phyloP scores from a whole-genome alignment of 2,888 invertebrate species.

The Globia sparganii region DNA sequence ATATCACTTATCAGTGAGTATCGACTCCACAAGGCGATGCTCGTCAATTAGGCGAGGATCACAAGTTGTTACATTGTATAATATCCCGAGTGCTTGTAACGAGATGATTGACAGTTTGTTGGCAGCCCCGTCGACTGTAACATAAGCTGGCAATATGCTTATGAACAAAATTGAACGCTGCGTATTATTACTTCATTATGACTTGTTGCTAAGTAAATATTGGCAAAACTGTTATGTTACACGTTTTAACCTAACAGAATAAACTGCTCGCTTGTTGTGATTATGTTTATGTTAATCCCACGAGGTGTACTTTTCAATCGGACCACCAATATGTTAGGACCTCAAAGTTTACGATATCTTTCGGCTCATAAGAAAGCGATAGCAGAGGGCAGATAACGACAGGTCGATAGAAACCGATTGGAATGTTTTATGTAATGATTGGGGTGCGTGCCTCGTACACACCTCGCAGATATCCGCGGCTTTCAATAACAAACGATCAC shows the following conservation, averaged over 20 bases:
- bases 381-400: conserved; percentile 58
- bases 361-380: conserved; percentile 57
- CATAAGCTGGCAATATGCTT: conserved; percentile 58
- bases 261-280: conserved; percentile 32
- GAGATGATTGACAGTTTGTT: conserved; percentile 63
- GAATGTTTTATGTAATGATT: conserved; percentile 78
- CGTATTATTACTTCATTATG: conserved; percentile 64
- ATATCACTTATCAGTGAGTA: conserved; percentile 51
- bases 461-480: conserved; percentile 76
- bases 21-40: conserved; percentile 33
- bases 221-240: conserved; percentile 51
- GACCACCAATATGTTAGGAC: conserved; percentile 6
- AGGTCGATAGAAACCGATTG: conserved; percentile 64
- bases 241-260: conserved; percentile 36
- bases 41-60: conserved; percentile 53
- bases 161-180: conserved; percentile 63
- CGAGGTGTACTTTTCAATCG: conserved; percentile 17
- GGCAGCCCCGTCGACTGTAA: conserved; percentile 47
- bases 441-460: conserved; percentile 70
- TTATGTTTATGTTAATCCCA: conserved; percentile 35
- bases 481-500: conserved; percentile 78
- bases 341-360: conserved; percentile 23
- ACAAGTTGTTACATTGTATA: conserved; percentile 48
- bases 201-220: conserved; percentile 69
- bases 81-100: conserved; percentile 45